phyloP scores from a whole-genome alignment of 2,888 invertebrate genomes.

The Pseudanteris insignis region DNA sequence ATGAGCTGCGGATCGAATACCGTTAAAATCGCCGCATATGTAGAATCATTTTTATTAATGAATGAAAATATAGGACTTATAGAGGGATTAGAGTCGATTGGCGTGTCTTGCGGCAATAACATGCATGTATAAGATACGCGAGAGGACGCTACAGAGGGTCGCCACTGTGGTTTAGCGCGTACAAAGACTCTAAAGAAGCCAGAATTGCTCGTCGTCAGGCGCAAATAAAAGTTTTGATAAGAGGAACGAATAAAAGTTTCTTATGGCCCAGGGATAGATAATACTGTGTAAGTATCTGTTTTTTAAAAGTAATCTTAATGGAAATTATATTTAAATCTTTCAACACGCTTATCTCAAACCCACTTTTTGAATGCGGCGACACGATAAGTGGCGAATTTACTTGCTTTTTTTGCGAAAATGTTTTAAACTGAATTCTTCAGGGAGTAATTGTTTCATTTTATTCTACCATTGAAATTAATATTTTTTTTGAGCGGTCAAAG shows the following conservation, averaged over 20 bases:
- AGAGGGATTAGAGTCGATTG: conserved; percentile 1
- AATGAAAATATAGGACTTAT: conserved; percentile 43
- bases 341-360: conserved; percentile 9
- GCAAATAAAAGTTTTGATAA: conserved; percentile 24
- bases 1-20: conserved; percentile 2
- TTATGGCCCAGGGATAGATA: conserved; percentile 4
- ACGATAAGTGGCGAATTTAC: neutral
- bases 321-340: neutral
- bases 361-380: conserved; percentile 4
- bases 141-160: conserved; percentile 43
- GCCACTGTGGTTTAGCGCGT: conserved; percentile 25
- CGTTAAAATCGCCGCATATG: conserved; percentile 45
- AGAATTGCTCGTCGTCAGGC: conserved; percentile 36
- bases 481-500: conserved; percentile 1
- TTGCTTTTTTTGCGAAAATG: neutral
- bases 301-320: neutral
- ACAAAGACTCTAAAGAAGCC: conserved; percentile 27
- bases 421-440: neutral
- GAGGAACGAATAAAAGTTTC: conserved; percentile 10
- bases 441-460: neutral
- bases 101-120: conserved; percentile 20
- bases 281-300: conserved; percentile 2
- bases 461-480: neutral
- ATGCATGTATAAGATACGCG: conserved; percentile 35
- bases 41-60: conserved; percentile 46